Base-by-base conservation (phyloP, 2,113 vertebrate species). In the Hypanus sabinus region DNA sequence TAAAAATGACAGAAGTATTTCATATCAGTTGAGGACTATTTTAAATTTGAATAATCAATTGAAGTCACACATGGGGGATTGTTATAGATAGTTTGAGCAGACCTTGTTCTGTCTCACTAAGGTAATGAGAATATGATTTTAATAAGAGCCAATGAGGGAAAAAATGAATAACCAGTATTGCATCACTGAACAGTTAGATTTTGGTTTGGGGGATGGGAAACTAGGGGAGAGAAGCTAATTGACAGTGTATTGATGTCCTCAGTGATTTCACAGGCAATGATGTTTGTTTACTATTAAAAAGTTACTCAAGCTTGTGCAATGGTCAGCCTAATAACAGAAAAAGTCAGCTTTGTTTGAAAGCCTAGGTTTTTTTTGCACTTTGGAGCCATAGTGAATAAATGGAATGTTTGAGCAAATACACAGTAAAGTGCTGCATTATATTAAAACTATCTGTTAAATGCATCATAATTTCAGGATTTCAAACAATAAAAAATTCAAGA, bases 91-190 rank as follows among this genome's bases (percentile, higher is more conserved):
- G 30, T 90, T 90, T 90, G 30, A 65, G 60, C 16, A 65, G 30
- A 22, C 60, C 57, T n/a, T 68, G 85, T 90, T 73, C 85, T 33
- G 85, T 20, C 60, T 90, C 85, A 90, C 30, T 90, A n/a, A 90
- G 27, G 85, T 65, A 62, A 65, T 65, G 60, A 62, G 46, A 85
- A 85, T 83, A 88, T 5, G 62, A 12, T 68, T 65, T 62, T 62
- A 3, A 18, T 95, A 95, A 95, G 94, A 93, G 95, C 94, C 20
- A 0, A 55, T 60, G 7, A 1, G 94, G 36, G 94, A 60, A 94
- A 94, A 95, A 94, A 94, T 94, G 22, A 94, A 77, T 95, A 76
- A 94, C 94, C 75, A 62, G 81, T 87, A 30, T 94, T 94, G 38
- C 55, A 70, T 73, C 36, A 62, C 70, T 94, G 94, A 68, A 93